Evolutionary conservation across 2,888 invertebrate genomes (phyloP).

Genomic region (Diplolepis rosae): DNA sequence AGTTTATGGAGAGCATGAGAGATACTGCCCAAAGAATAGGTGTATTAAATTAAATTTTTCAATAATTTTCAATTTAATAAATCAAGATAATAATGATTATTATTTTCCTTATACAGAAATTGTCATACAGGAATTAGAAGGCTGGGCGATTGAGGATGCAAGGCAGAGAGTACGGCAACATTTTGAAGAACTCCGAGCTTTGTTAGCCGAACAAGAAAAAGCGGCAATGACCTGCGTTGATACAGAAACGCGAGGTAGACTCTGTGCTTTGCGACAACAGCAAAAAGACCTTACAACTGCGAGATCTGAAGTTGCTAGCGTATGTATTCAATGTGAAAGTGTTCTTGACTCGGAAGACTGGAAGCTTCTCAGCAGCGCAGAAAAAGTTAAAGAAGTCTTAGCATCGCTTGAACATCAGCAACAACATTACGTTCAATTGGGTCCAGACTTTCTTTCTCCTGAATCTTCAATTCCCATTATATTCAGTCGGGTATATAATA

Average conservation of each 20-base stretch:
- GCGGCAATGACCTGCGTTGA: slow-evolving; percentile 76
- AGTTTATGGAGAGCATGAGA: slow-evolving; percentile 76
- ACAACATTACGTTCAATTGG: too few relatives aligned
- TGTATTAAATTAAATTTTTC: slow-evolving; percentile 42
- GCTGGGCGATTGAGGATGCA: slow-evolving; percentile 63
- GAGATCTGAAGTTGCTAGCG: slow-evolving; percentile 75
- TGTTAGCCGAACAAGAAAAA: slow-evolving; percentile 75
- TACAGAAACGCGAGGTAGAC: slow-evolving; percentile 75
- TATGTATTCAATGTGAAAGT: slow-evolving; percentile 76
- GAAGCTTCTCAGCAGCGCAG: slow-evolving; percentile 73
- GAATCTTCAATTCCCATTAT: too few relatives aligned
- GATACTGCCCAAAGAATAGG: slow-evolving; percentile 75
- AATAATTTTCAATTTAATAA: too few relatives aligned
- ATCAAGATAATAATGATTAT: not conserved
- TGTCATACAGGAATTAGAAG: slow-evolving; percentile 63
- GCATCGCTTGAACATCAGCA: slow-evolving; percentile 76
- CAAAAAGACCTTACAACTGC: slow-evolving; percentile 76
- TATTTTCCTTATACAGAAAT: slow-evolving; percentile 60
- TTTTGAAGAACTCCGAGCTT: slow-evolving; percentile 75
- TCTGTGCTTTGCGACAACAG: slow-evolving; percentile 75
- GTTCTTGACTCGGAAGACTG: slow-evolving; percentile 76
- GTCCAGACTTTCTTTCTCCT: too few relatives aligned
- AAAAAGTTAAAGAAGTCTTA: slow-evolving; percentile 74
- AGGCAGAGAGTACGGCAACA: slow-evolving; percentile 74
- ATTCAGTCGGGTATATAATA: too few relatives aligned